These are phyloP conservation scores for Beaufortia kweichowensis DNA, from an alignment of 2,113 vertebrate genomes.

Conservation along the genomic window DNA sequence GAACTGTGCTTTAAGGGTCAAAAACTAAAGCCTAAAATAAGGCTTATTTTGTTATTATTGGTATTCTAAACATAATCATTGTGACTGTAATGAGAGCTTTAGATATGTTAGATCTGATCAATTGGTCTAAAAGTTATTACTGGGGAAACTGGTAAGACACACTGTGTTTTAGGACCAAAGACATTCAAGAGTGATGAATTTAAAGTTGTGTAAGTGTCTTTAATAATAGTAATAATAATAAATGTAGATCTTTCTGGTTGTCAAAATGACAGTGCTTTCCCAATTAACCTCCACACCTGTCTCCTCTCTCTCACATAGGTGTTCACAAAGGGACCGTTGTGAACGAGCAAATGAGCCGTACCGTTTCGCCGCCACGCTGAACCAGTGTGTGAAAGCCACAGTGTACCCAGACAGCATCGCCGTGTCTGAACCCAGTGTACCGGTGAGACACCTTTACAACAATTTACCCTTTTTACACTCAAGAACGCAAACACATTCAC, in stretches of 20 bases:
- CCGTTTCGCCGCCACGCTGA: constrained; percentile 85
- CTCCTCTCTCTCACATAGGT: constrained; percentile 71
- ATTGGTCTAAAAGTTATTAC: background rate
- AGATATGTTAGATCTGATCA: background rate
- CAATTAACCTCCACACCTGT: background rate
- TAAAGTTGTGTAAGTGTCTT: too few species aligned
- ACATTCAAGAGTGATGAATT: too few species aligned
- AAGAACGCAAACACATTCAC: constrained; percentile 40
- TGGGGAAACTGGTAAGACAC: background rate
- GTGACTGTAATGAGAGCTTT: background rate
- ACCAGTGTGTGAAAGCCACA: constrained; percentile 83
- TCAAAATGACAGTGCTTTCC: background rate
- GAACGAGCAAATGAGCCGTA: constrained; percentile 84
- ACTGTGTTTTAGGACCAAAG: constrained; percentile 59
- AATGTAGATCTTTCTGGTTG: background rate
- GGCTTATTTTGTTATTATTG: too few species aligned
- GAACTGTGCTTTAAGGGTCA: background rate
- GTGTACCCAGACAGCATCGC: constrained; percentile 94
- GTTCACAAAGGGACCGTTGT: constrained; percentile 87
- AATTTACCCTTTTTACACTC: constrained; percentile 44
- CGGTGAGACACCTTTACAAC: constrained; percentile 70
- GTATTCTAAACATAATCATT: background rate
- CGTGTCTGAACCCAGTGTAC: constrained; percentile 87
- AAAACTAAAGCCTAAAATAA: too few species aligned
- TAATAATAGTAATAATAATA: too few species aligned